phyloP scores from a whole-genome alignment of 2,888 invertebrate genomes.

The Drosophila robusta region DNA sequence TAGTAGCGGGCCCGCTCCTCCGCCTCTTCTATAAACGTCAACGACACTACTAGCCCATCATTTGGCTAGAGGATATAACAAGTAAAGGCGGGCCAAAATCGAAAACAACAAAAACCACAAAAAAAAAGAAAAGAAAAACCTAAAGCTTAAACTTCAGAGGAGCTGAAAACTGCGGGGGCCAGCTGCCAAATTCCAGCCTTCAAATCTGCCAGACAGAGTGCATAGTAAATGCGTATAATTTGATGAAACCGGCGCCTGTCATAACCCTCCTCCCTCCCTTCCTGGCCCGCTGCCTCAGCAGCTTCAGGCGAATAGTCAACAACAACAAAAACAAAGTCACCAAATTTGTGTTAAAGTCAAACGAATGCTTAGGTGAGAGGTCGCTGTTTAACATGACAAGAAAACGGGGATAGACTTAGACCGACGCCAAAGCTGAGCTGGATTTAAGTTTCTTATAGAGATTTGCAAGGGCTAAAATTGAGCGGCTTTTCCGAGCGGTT shows the following conservation, averaged over 20 bases:
- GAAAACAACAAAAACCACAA: conserved; percentile 14
- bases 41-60: not conserved
- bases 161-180: not conserved
- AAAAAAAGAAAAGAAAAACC: too few relatives aligned
- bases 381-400: conserved; percentile 9
- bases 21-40: too few relatives aligned
- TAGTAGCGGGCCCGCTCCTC: too few relatives aligned
- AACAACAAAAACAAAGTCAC: conserved; percentile 39
- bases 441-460: not conserved
- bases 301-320: conserved; percentile 38
- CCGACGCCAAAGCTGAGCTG: not conserved
- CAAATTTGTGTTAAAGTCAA: conserved; percentile 44
- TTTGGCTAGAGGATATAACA: not conserved
- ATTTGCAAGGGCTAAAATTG: not conserved
- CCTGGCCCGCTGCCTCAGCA: conserved; percentile 6
- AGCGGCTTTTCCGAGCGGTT: too few relatives aligned
- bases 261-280: not conserved
- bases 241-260: conserved; percentile 40
- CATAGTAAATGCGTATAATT: conserved; percentile 60
- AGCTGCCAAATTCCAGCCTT: conserved; percentile 11
- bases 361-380: conserved; percentile 20
- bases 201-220: conserved; percentile 42
- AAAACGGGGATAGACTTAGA: not conserved
- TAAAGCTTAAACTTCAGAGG: too few relatives aligned
- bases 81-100: conserved; percentile 15